Evolutionary conservation across 2,797 vertebrate species (phyloP).

Genomic region (Diglossa cyanea): DNA sequence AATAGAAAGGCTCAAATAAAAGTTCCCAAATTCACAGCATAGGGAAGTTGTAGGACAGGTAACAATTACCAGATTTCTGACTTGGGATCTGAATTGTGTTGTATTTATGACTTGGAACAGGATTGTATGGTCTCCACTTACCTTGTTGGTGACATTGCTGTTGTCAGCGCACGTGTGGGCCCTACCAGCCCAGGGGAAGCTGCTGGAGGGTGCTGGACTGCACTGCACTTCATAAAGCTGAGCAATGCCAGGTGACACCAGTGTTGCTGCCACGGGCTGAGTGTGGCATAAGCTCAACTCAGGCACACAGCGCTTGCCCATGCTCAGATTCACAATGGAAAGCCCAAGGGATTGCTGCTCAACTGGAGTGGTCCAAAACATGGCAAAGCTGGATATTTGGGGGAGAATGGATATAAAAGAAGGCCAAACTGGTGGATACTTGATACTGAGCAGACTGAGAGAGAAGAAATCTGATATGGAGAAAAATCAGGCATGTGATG

Average conservation of each 20-base stretch:
- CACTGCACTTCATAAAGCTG: background rate
- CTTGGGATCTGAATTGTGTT: background rate
- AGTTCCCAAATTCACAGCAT: background rate
- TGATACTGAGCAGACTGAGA: background rate
- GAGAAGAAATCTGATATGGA: background rate
- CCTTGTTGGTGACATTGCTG: background rate
- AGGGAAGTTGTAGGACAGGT: background rate
- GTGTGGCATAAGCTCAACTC: background rate
- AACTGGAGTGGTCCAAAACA: background rate
- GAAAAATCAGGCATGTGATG: background rate
- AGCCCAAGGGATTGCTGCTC: background rate
- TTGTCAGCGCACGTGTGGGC: fast-evolving
- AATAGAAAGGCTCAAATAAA: background rate
- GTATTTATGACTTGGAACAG: background rate
- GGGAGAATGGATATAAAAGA: background rate
- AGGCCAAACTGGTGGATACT: background rate
- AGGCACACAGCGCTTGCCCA: background rate
- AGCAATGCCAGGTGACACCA: fast-evolving
- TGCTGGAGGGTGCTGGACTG: background rate
- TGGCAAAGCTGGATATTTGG: background rate
- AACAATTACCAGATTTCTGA: background rate
- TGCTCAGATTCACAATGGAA: background rate
- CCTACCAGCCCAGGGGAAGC: background rate
- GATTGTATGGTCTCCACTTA: background rate
- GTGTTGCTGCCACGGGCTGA: background rate